Evolutionary conservation across 2,113 vertebrate genomes (phyloP).

Genomic region (Egretta garzetta): DNA sequence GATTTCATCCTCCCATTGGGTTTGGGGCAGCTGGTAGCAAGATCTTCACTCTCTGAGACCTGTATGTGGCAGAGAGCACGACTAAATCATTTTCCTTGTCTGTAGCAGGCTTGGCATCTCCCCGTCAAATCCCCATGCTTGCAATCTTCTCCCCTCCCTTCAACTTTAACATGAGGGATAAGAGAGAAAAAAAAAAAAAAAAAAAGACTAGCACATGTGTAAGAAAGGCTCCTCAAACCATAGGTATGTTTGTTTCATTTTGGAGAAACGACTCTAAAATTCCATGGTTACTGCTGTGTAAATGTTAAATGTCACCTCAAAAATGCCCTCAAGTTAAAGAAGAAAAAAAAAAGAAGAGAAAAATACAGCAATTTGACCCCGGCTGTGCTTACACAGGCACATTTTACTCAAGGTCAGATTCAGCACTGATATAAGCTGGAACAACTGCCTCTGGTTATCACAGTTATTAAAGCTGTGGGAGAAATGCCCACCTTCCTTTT

Average conservation of each 20-base stretch:
- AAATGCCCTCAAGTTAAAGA: neutral
- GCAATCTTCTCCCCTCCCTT: neutral
- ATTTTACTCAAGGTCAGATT: neutral
- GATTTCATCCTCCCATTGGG: neutral
- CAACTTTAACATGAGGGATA: neutral
- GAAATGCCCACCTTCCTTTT: neutral
- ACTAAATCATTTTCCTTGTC: neutral
- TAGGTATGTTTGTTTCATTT: neutral
- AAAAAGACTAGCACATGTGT: neutral
- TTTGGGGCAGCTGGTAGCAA: neutral
- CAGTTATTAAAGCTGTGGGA: neutral
- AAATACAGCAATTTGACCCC: neutral
- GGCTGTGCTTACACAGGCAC: neutral
- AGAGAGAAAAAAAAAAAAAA: neutral
- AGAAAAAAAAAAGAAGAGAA: neutral
- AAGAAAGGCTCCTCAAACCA: neutral
- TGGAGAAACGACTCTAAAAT: neutral
- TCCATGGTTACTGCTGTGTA: neutral
- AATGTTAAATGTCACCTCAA: neutral
- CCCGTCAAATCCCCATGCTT: neutral
- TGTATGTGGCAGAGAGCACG: neutral
- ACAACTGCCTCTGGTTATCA: neutral
- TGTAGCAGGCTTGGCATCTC: neutral
- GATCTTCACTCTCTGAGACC: neutral
- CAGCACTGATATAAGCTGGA: neutral